These are phyloP conservation scores for Pangasius sanitwongsei DNA, from an alignment of 2,797 vertebrate genomes.

Conservation along the genomic window DNA sequence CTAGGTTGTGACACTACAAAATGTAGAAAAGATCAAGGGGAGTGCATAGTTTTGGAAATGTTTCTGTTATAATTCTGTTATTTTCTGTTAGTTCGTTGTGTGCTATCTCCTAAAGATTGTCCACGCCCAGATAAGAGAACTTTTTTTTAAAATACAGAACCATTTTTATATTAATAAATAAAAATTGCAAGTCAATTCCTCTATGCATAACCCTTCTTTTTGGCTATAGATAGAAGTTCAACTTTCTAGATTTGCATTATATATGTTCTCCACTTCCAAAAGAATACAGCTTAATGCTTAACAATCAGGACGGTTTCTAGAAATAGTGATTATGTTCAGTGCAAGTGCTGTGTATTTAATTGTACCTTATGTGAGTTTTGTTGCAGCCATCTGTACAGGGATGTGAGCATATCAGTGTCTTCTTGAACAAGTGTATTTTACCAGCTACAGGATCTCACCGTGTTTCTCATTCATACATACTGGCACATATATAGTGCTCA, in stretches of 20 bases:
- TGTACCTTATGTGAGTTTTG: slow-evolving; percentile 1
- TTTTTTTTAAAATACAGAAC: too few relatives aligned
- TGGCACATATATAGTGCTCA: background rate
- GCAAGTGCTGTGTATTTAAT: background rate
- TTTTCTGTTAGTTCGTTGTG: background rate
- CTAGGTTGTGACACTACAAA: background rate
- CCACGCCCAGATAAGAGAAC: too few relatives aligned
- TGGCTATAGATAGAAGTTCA: background rate
- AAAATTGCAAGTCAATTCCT: background rate
- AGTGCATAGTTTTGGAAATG: too few relatives aligned
- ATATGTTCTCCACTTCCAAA: background rate
- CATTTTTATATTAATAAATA: background rate
- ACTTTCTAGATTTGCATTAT: background rate
- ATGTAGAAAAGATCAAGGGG: background rate
- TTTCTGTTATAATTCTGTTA: too few relatives aligned
- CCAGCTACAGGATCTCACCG: background rate
- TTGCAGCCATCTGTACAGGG: slow-evolving; percentile 27
- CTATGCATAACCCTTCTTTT: background rate
- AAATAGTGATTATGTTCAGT: background rate
- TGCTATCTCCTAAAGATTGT: too few relatives aligned
- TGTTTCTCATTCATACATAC: slow-evolving; percentile 7
- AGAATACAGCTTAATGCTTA: background rate
- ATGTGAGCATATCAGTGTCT: background rate
- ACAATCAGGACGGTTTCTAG: background rate
- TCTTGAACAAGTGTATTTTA: background rate